A percentile compares a stretch with the other conserved stretches of the same genome.
These are phyloP conservation scores for Trematomus bernacchii DNA, from an alignment of 2,797 vertebrate species.

Conservation along the genomic window DNA sequence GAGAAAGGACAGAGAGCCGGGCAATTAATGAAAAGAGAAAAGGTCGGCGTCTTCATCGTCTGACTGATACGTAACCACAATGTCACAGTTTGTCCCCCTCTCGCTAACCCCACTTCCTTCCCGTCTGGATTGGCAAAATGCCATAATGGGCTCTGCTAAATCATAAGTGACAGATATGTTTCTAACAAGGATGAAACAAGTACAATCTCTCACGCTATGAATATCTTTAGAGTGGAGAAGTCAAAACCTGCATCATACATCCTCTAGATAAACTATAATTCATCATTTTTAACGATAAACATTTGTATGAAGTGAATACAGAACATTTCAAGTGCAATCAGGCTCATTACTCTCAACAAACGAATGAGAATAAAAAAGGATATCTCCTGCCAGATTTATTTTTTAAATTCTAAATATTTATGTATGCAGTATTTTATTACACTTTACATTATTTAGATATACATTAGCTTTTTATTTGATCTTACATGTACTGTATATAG, in stretches of 20 bases:
- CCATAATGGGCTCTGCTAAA: not conserved
- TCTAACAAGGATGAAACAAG: constrained; percentile 11
- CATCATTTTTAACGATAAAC: too few relatives aligned
- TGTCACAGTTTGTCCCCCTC: constrained; percentile 21
- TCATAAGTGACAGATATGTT: not conserved
- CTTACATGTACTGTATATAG: too few relatives aligned
- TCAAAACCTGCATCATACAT: not conserved
- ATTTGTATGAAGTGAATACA: too few relatives aligned
- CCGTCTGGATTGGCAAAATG: not conserved
- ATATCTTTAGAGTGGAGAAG: not conserved
- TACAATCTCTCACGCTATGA: not conserved
- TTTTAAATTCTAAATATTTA: too few relatives aligned
- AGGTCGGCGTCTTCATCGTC: constrained; percentile 22
- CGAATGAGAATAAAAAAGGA: not conserved
- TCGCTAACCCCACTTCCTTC: not conserved
- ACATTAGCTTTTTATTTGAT: too few relatives aligned
- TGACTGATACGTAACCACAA: constrained; percentile 22
- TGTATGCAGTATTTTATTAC: too few relatives aligned
- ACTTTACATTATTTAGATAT: too few relatives aligned
- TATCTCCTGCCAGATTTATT: too few relatives aligned
- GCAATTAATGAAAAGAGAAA: constrained; percentile 43
- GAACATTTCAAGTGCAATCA: too few relatives aligned
- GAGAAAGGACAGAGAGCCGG: not conserved
- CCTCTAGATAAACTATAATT: too few relatives aligned
- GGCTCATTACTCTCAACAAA: too few relatives aligned